phyloP scores from a whole-genome alignment of 64 coral and sea anemone genomes.

The Porites lutea region DNA sequence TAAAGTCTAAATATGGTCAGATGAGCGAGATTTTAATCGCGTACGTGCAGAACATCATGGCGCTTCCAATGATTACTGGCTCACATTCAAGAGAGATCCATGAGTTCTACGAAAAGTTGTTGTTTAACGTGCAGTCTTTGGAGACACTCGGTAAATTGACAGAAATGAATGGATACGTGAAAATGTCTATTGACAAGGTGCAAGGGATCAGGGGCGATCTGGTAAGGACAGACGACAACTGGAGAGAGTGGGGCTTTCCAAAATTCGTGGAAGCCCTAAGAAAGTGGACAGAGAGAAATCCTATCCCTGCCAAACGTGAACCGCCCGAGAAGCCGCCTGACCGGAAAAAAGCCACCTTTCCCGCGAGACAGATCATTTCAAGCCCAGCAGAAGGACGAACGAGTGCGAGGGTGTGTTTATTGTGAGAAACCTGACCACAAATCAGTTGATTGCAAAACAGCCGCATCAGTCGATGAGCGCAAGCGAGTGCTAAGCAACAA shows the following conservation, averaged over 20 bases:
- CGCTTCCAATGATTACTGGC: neutral
- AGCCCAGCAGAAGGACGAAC: neutral
- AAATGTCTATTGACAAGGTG: conserved; percentile 53
- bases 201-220: conserved; percentile 39
- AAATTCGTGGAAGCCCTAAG: conserved; percentile 44
- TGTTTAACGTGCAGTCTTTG: conserved; percentile 48
- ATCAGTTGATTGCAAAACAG: neutral
- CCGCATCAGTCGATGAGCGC: neutral
- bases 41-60: conserved; percentile 37
- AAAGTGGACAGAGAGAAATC: conserved; percentile 52
- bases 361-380: neutral
- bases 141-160: conserved; percentile 32
- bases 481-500: neutral
- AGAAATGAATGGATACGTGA: conserved; percentile 43
- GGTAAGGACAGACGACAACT: conserved; percentile 43
- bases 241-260: conserved; percentile 43
- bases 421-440: neutral
- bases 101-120: conserved; percentile 52
- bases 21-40: conserved; percentile 23
- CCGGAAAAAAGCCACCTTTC: neutral
- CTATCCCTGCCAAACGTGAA: neutral
- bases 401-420: neutral
- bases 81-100: conserved; percentile 29
- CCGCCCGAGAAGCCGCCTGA: neutral
- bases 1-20: conserved; percentile 12